Evolutionary conservation across 2,113 vertebrate genomes (phyloP).

Genomic region (Channa maculata): DNA sequence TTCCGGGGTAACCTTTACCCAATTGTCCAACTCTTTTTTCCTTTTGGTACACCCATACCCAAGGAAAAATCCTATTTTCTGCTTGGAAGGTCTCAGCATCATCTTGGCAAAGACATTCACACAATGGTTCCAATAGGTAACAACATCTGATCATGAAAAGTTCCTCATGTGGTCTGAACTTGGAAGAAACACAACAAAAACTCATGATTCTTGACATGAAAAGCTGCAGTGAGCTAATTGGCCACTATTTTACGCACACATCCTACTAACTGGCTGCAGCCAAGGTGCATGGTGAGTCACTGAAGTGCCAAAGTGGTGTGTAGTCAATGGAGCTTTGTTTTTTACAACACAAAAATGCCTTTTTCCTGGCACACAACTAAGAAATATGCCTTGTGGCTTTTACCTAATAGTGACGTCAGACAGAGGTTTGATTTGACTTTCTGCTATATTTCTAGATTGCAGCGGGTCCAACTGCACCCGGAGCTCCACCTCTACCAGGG

Average conservation of each 20-base stretch:
- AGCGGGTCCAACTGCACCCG: slow-evolving; percentile 52
- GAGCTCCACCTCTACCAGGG: slow-evolving; percentile 55
- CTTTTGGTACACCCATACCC: no score
- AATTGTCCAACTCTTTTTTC: no score
- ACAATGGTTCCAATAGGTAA: not conserved
- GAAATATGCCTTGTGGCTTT: not conserved
- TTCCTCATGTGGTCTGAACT: not conserved
- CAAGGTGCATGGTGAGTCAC: not conserved
- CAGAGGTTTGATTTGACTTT: not conserved
- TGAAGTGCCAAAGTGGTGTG: not conserved
- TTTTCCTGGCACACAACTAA: not conserved
- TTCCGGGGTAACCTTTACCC: no score
- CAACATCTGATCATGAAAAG: not conserved
- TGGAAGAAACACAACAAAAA: not conserved
- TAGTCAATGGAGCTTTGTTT: not conserved
- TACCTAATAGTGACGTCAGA: not conserved
- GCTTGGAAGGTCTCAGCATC: no score
- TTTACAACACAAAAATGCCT: not conserved
- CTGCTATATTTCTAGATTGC: slow-evolving; percentile 72
- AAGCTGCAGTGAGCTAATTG: not conserved
- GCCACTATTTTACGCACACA: not conserved
- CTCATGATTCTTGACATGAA: not conserved
- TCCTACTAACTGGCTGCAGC: not conserved
- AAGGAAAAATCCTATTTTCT: no score
- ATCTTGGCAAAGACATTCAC: not conserved